A percentile compares a stretch with the other conserved stretches of the same genome.
Evolutionary conservation across 37 sponge, comb jelly and placozoan genomes (phyloP).

Genomic region (Spongilla lacustris): DNA sequence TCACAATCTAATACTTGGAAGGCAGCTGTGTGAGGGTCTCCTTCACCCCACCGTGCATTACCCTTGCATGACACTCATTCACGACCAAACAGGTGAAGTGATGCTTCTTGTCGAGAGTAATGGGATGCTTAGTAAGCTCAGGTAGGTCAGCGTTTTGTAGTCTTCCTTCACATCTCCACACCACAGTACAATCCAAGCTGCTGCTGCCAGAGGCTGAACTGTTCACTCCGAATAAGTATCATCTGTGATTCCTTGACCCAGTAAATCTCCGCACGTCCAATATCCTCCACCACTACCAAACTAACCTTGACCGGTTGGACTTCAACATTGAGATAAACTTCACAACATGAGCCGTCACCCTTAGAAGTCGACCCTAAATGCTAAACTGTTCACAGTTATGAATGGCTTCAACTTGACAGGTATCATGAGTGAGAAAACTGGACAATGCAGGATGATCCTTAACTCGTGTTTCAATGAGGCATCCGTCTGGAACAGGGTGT

Average conservation of each 20-base stretch:
- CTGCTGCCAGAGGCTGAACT: slow-evolving; percentile 4
- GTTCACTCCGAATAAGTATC: background rate
- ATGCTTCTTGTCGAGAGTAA: background rate
- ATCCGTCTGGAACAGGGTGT: slow-evolving; percentile 5
- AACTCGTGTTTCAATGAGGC: background rate
- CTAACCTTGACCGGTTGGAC: background rate
- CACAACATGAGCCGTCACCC: background rate
- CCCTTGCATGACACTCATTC: background rate
- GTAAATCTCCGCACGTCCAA: background rate
- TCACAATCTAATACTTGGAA: slow-evolving; percentile 13
- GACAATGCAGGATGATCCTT: background rate
- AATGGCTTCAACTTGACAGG: background rate
- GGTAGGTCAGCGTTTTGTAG: background rate
- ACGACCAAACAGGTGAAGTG: slow-evolving; percentile 11
- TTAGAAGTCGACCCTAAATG: background rate
- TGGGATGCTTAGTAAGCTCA: slow-evolving; percentile 2
- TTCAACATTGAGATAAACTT: background rate
- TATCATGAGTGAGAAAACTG: background rate
- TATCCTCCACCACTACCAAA: background rate
- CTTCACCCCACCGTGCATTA: slow-evolving; percentile 36
- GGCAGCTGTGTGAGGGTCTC: slow-evolving; percentile 19
- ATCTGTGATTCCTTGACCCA: background rate
- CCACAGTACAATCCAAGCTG: slow-evolving; percentile 16
- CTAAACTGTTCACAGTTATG: background rate
- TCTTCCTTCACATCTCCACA: slow-evolving; percentile 2